A percentile compares a stretch with the other conserved stretches of the same genome.
phyloP scores from a whole-genome alignment of 1,140 invertebrate genomes.

The Trialeurodes vaporariorum region DNA sequence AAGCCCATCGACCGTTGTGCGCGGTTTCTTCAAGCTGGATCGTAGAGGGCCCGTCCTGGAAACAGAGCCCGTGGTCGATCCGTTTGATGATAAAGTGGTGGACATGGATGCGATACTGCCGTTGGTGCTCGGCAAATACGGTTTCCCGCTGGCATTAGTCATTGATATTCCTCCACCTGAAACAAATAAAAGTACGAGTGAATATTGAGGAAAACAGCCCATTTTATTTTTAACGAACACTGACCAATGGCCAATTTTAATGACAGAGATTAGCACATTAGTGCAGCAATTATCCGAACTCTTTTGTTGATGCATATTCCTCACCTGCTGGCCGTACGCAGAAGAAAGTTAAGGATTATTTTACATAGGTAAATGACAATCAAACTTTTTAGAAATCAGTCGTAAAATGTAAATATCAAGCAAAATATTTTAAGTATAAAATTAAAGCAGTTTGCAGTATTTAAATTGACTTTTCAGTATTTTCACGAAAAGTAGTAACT shows the following conservation, averaged over 20 bases:
- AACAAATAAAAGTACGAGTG: constrained; percentile 19
- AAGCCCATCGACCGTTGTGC: constrained; percentile 43
- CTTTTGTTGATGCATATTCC: too few species aligned
- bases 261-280: constrained; percentile 1
- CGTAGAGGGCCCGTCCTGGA: constrained; percentile 54
- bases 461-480: too few species aligned
- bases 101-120: constrained; percentile 61
- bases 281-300: neutral
- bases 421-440: too few species aligned
- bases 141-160: constrained; percentile 69
- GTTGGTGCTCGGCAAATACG: constrained; percentile 50
- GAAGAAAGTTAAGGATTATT: too few species aligned
- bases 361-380: too few species aligned
- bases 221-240: neutral
- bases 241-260: neutral
- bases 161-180: constrained; percentile 53
- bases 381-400: too few species aligned
- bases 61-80: constrained; percentile 41
- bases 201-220: neutral
- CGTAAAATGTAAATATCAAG: too few species aligned
- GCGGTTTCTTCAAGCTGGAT: constrained; percentile 69
- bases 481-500: too few species aligned
- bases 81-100: constrained; percentile 51
- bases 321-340: too few species aligned
- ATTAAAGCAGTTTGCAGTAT: too few species aligned